A percentile compares a stretch with the other conserved stretches of the same genome.
These are phyloP conservation scores for Leptothorax acervorum DNA, from an alignment of 2,888 invertebrate genomes.

Conservation along the genomic window DNA sequence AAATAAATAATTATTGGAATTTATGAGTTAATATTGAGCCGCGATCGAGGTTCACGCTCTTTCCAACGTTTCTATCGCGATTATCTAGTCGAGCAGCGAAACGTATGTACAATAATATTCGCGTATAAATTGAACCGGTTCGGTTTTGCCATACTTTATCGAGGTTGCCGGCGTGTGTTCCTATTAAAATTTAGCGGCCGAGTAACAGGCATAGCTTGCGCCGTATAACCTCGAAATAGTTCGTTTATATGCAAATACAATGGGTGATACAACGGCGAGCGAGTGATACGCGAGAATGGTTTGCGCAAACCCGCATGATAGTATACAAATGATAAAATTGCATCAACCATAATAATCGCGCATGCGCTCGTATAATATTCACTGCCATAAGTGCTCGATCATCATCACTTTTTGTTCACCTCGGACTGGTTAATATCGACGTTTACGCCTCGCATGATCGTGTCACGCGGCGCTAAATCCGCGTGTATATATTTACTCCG, in stretches of 20 bases:
- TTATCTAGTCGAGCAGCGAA: slow-evolving; percentile 34
- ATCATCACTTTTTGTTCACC: slow-evolving; percentile 44
- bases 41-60: background rate
- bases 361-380: slow-evolving; percentile 35
- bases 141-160: slow-evolving; percentile 52
- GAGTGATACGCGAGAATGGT: slow-evolving; percentile 61
- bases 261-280: slow-evolving; percentile 66
- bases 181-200: slow-evolving; percentile 70
- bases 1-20: background rate
- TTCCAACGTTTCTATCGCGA: slow-evolving; percentile 19
- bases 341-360: slow-evolving; percentile 61
- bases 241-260: slow-evolving; percentile 82
- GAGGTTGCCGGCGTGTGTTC: slow-evolving; percentile 54
- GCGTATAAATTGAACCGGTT: slow-evolving; percentile 52
- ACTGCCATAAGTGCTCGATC: slow-evolving; percentile 51
- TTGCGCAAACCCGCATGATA: slow-evolving; percentile 59
- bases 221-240: slow-evolving; percentile 71
- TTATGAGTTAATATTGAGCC: background rate
- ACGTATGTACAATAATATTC: slow-evolving; percentile 49
- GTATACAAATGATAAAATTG: slow-evolving; percentile 68
- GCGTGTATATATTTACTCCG: slow-evolving; percentile 14
- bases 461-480: slow-evolving; percentile 41
- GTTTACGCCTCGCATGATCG: slow-evolving; percentile 35
- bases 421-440: slow-evolving; percentile 45
- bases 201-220: slow-evolving; percentile 56